Conservation (phyloP, 2,888 invertebrate species). For the Cancer borealis region DNA sequence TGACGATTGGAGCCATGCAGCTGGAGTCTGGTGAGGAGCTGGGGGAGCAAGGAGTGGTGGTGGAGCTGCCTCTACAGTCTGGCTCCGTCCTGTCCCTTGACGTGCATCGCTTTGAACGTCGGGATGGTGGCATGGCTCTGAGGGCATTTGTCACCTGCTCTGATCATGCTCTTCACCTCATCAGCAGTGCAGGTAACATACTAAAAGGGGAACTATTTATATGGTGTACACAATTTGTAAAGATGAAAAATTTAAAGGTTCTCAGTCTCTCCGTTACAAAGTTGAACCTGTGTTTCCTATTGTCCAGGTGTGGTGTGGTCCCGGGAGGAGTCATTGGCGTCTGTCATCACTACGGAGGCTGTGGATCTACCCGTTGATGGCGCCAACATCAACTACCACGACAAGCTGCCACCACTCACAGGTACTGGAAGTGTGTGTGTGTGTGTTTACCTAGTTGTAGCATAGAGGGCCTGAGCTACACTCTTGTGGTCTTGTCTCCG, state of each 20-base stretch:
- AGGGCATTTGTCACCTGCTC: conserved; percentile 73
- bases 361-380: conserved; percentile 97
- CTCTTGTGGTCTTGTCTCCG: not conserved
- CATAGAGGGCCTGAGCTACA: not conserved
- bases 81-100: conserved; percentile 80
- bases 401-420: conserved; percentile 92
- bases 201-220: not conserved
- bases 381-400: conserved; percentile 95
- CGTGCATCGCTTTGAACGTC: conserved; percentile 65
- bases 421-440: conserved; percentile 84
- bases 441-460: not conserved
- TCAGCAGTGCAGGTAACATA: conserved; percentile 73
- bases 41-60: conserved; percentile 81
- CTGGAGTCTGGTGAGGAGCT: conserved; percentile 80
- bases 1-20: conserved; percentile 81
- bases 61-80: conserved; percentile 79
- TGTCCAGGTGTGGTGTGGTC: conserved; percentile 85
- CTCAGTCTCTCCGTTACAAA: too few species aligned
- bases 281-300: not conserved
- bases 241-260: too few species aligned
- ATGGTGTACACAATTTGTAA: too few species aligned
- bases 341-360: conserved; percentile 92
- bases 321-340: conserved; percentile 93
- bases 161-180: conserved; percentile 72
- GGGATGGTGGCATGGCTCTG: conserved; percentile 74